A percentile compares a stretch with the other conserved stretches of the same genome.
Evolutionary conservation across 2,113 vertebrate genomes (phyloP).

Genomic region (Limanda limanda): DNA sequence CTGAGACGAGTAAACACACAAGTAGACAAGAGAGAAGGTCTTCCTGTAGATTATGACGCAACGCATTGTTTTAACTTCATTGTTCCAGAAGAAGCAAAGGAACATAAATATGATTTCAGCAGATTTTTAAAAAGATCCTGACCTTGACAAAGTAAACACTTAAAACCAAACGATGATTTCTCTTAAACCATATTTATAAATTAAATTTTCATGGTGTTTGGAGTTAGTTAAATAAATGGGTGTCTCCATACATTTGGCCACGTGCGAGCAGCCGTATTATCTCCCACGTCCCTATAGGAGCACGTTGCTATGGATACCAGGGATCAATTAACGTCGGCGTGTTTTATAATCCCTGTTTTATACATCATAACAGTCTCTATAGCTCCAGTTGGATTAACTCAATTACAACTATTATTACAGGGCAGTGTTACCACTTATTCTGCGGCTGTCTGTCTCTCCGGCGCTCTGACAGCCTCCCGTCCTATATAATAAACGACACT

Average conservation of each 20-base stretch:
- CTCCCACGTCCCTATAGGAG: conserved; percentile 75
- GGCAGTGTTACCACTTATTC: conserved; percentile 52
- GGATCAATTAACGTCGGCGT: conserved; percentile 81
- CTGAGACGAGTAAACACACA: no score
- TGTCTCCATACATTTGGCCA: neutral
- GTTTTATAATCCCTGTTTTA: conserved; percentile 83
- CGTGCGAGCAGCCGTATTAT: conserved; percentile 4
- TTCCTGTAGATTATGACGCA: no score
- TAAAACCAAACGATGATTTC: no score
- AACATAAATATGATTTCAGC: no score
- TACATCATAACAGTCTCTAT: conserved; percentile 79
- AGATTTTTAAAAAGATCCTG: no score
- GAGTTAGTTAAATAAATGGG: no score
- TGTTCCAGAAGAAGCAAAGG: no score
- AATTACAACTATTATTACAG: conserved; percentile 73
- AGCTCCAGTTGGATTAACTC: conserved; percentile 73
- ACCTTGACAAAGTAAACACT: no score
- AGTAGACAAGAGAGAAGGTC: no score
- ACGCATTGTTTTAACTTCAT: no score
- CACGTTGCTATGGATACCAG: conserved; percentile 85
- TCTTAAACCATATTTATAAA: no score
- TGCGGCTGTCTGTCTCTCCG: conserved; percentile 21
- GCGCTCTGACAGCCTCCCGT: conserved; percentile 22
- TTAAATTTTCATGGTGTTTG: no score
- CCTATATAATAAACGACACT: conserved; percentile 53